Base-by-base conservation (phyloP, 2,888 invertebrate species). In the Lampropteryx suffumata region DNA sequence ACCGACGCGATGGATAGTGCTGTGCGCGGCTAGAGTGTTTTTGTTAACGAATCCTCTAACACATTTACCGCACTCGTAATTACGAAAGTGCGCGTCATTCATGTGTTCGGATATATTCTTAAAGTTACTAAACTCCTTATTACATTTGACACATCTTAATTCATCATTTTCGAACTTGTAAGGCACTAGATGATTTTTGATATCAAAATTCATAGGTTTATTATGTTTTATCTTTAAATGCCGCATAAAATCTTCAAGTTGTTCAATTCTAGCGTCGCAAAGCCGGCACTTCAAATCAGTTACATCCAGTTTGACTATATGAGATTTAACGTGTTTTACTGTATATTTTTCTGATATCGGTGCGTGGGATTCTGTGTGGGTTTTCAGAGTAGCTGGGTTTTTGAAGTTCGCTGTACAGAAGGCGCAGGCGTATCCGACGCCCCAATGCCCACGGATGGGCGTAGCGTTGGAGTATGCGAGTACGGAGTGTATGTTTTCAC, bases 121-220 rank as follows among this genome's bases (percentile, higher is more conserved):
- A 46, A 84, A 82, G 44, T 58, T 69, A 10, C 67, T 69, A 14
- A 74, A 85, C 8, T 62, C 54, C 12, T 70, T 67, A 0, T 55
- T 44, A 45, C 87, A 87, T 1, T 71, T 65, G 0, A 65, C 69
- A 9, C 85, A 85, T 6, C 63, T 56, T 0, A 82, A 54, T 0
- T 40, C 45, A 3, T 76, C 68, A 0, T 53, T 55, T 0, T 76
- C 67, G 8, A 86, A 84, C 50, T 74, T 79, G 30, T 80, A 85
- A 0, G 85, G 84, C 0, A 85, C 60, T 4, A 84, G 77, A 24
- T 79, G 76, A 42, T 77, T 82, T 12, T 81, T 72, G 0, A 82
- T 67, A 29, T 79, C 75, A 0, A 55, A 67, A 40, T 76, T 66
- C 6, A 82, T 62, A 0, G 49, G 48, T 55, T 71, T 73, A 0